Conservation (phyloP, 1,140 invertebrate genomes). For the Drosophila tropicalis region DNA sequence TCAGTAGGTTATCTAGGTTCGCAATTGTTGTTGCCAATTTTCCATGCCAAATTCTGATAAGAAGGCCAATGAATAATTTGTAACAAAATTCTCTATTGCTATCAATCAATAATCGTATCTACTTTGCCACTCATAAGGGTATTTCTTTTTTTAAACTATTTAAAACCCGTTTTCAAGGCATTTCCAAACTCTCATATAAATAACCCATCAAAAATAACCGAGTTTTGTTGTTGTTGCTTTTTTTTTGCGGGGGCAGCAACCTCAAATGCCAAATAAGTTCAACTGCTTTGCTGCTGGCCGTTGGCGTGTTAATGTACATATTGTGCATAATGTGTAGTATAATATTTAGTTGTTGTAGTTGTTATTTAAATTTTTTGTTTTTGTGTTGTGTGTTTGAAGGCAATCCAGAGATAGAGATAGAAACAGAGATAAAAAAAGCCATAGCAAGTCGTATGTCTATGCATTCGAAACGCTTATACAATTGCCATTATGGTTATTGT, state of each 20-base stretch:
- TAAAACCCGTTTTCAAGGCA: constrained; percentile 27
- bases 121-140: background rate
- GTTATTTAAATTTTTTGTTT: background rate
- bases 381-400: background rate
- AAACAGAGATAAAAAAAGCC: background rate
- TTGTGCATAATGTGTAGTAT: constrained; percentile 19
- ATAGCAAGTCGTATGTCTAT: background rate
- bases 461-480: too few species aligned
- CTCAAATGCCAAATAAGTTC: constrained; percentile 67
- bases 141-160: background rate
- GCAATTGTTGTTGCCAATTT: too few species aligned
- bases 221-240: background rate
- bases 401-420: constrained; percentile 1
- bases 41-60: too few species aligned
- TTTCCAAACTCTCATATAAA: constrained; percentile 28
- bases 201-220: constrained; percentile 24
- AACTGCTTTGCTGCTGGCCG: constrained; percentile 29
- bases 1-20: too few species aligned
- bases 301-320: constrained; percentile 28
- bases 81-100: too few species aligned
- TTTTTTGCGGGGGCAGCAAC: constrained; percentile 69
- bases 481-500: constrained; percentile 6
- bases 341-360: constrained; percentile 5
- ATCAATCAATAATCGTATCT: background rate
- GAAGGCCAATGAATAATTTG: too few species aligned